Base-by-base conservation (phyloP, 2,797 vertebrate species). In the Acanthornis magna region DNA sequence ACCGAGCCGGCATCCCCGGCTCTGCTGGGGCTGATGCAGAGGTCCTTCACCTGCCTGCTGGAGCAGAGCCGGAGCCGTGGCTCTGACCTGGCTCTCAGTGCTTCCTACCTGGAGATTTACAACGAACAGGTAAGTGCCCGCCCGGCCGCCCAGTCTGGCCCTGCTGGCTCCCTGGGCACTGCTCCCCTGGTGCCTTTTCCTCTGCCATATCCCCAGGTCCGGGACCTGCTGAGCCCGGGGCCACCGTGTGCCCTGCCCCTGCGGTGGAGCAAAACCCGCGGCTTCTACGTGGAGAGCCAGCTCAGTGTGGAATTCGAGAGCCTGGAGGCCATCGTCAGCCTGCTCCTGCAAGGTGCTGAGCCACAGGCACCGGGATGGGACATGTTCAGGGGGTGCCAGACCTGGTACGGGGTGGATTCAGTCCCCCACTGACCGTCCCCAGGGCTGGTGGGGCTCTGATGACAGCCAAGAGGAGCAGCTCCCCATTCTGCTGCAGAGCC, bases 41-140 rank as follows among this genome's bases (percentile, higher is more conserved):
- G 98, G 10, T 98, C 98, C 68, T 97, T 98, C 15, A 21, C 94
- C 83, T 98, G 96, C 94, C 97, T 98, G 19, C 96, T 98, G 42
- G 97, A 98, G 84, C 97, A 94, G 3, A 96, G 96, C 76, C 96
- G 38, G 66, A 83, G 91, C 76, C 83, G 55, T 2, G 57, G 84
- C 26, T 81, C 91, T 8, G 95, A 89, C 8, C 85, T 98, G 89
- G 88, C 84, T n/a, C 97, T 98, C 74, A 97, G 91, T 8, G 97
- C 97, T 51, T 98, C 98, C 77, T 98, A 98, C 74, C 82, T 98
- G 90, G 98, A 98, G 95, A 98, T 98, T 94, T 98, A 98, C 95
- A 98, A 98, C 1, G 98, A 98, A 29, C 98, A 98, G 96, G 98
- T 98, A 23, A 58, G 26, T 3, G 10, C 19, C 21, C 6, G 11